Base-by-base conservation (phyloP, 1,140 invertebrate species). In the Drosophila subpulchrella region DNA sequence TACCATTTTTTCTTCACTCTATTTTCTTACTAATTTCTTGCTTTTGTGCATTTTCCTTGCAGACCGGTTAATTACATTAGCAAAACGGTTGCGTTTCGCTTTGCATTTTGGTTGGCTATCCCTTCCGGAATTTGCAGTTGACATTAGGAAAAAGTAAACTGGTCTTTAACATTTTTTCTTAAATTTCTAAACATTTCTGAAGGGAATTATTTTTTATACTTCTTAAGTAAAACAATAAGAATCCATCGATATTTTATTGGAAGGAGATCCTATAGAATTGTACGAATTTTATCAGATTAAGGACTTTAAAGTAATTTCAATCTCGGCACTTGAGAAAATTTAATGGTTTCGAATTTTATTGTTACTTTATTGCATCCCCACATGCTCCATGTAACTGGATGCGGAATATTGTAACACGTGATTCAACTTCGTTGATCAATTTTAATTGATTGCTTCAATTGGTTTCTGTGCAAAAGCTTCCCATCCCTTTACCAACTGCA, bases 381-480 rank as follows among this genome's bases (percentile, higher is more conserved):
- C 62, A 60, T 34, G 42, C 36, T 44, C 51, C 10, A 38, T 81
- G 82, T 82, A 75, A 68, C 61, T 61, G 50, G 58, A 86, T 68
- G n/a, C 46, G 47, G 46, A 60, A 67, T 68, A 88, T 82, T 83
- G 75, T 86, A 83, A 88, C 83, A 86, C 83, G 84, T 86, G 83
- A 88, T 86, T 86, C 83, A 89, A 88, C 89, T 88, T 89, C 80
- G 58, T 67, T 82, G 47, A 74, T 89, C 84, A 73, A 88, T 89
- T 88, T 88, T 88, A 88, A 88, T 88, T 89, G 83, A 86, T 86
- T 86, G 83, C 79, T 63, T 88, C 75, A 83, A 82, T 88, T 58
- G 83, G 57, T 65, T 86, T 81, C 55, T 53, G 60, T 36, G 41
- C 39, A 32, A 38, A 68, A 54, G 34, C 57, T 56, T 73, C 51